phyloP scores from a whole-genome alignment of 1,140 invertebrate species.

The Camponotus vicinus region DNA sequence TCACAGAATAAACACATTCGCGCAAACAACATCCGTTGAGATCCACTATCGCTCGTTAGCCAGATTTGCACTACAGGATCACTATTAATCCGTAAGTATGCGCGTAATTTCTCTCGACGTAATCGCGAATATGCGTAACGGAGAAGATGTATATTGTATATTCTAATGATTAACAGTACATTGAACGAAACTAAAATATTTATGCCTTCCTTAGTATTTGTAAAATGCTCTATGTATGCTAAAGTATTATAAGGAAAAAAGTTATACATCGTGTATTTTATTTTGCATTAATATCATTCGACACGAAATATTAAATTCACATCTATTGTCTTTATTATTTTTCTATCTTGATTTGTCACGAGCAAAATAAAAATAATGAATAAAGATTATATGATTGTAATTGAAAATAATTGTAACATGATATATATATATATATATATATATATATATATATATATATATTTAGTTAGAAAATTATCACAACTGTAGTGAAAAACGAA shows the following conservation, averaged over 20 bases:
- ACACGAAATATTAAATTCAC: background rate
- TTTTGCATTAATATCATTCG: background rate
- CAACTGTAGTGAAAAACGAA: background rate
- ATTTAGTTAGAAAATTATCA: background rate
- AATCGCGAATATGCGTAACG: slow-evolving; percentile 6
- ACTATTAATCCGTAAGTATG: slow-evolving; percentile 37
- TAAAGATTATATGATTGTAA: too few species aligned
- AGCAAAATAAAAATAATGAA: too few species aligned
- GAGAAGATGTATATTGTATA: slow-evolving; percentile 11
- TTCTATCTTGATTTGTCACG: too few species aligned
- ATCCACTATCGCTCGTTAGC: slow-evolving; percentile 48
- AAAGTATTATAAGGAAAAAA: background rate
- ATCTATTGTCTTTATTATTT: too few species aligned
- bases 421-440: background rate
- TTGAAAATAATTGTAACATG: too few species aligned
- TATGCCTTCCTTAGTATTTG: background rate
- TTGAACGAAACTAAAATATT: background rate
- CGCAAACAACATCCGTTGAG: slow-evolving; percentile 36
- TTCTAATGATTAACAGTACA: background rate
- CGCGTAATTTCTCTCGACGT: slow-evolving; percentile 13
- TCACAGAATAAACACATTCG: slow-evolving; percentile 8
- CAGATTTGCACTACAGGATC: slow-evolving; percentile 17
- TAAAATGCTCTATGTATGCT: background rate
- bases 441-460: background rate
- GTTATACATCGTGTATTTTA: background rate